Percentiles rank a stretch among this genome's conserved stretches.
phyloP scores from a whole-genome alignment of 2,797 vertebrate species.

The Mormyrops boulengeri region DNA sequence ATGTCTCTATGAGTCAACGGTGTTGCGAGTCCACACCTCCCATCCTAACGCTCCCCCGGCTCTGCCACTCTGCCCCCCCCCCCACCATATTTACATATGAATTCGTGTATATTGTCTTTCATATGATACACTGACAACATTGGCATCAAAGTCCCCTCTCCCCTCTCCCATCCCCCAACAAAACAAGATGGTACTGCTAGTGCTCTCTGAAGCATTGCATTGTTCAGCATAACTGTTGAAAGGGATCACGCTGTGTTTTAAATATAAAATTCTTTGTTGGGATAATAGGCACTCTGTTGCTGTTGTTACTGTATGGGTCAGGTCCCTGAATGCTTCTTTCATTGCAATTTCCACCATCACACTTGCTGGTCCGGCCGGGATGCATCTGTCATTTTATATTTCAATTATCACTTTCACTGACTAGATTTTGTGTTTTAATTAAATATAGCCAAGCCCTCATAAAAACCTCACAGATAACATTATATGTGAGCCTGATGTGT shows the following conservation, averaged over 20 bases:
- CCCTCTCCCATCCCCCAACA: background rate
- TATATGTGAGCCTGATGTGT: background rate
- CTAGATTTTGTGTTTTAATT: background rate
- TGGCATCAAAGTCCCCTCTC: constrained; percentile 53
- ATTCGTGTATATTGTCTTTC: constrained; percentile 79
- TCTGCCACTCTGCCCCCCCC: constrained; percentile 38
- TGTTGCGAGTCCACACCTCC: constrained; percentile 61
- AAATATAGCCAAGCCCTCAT: background rate
- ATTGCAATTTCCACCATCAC: background rate
- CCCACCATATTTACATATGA: constrained; percentile 74
- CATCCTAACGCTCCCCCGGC: constrained; percentile 64
- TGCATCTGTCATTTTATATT: background rate
- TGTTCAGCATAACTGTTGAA: constrained; percentile 12
- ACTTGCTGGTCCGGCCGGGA: background rate
- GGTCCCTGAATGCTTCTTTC: background rate
- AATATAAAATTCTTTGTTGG: constrained; percentile 17
- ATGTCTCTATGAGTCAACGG: constrained; percentile 86
- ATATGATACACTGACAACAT: constrained; percentile 77
- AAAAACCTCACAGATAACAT: background rate
- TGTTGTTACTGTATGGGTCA: constrained; percentile 6
- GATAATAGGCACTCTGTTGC: constrained; percentile 10
- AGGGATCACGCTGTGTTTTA: constrained; percentile 1
- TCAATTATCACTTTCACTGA: background rate
- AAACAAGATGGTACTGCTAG: constrained; percentile 60
- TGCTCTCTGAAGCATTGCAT: constrained; percentile 39